Conservation (phyloP, 2,888 invertebrate species). For the Panopea generosa region DNA sequence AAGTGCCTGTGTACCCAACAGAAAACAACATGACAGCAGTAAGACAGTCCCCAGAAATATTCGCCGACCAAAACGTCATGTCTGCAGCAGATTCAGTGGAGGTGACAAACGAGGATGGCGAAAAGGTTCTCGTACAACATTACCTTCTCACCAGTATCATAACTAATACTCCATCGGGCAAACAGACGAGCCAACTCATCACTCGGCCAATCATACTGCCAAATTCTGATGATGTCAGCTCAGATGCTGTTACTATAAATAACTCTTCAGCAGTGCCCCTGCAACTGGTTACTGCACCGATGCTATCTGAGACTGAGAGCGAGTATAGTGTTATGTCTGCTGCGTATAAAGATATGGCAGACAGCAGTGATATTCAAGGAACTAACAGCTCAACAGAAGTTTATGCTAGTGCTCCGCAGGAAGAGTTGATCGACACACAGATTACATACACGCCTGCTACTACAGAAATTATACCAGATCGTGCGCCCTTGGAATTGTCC, state of each 20-base stretch:
- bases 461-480: too few relatives aligned
- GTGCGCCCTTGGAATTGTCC: too few relatives aligned
- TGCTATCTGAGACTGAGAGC: not conserved
- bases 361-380: too few relatives aligned
- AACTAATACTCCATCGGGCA: slow-evolving; percentile 63
- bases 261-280: not conserved
- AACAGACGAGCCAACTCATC: slow-evolving; percentile 61
- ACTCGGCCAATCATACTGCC: slow-evolving; percentile 57
- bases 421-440: too few relatives aligned
- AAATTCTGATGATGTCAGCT: not conserved
- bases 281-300: not conserved
- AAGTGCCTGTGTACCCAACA: not conserved
- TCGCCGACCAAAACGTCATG: too few relatives aligned
- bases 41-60: not conserved
- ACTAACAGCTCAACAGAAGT: too few relatives aligned
- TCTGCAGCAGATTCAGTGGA: not conserved
- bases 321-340: not conserved
- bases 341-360: not conserved
- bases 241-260: not conserved
- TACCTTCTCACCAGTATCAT: slow-evolving; percentile 70
- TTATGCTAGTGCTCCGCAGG: too few relatives aligned
- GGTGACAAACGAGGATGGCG: slow-evolving; percentile 33
- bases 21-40: not conserved
- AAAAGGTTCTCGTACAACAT: slow-evolving; percentile 66
- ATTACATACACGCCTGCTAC: too few relatives aligned